Percentiles rank a stretch among this genome's conserved stretches.
Conservation (phyloP, 2,888 invertebrate genomes). For the Kuschelorhynchus macadamiae region DNA sequence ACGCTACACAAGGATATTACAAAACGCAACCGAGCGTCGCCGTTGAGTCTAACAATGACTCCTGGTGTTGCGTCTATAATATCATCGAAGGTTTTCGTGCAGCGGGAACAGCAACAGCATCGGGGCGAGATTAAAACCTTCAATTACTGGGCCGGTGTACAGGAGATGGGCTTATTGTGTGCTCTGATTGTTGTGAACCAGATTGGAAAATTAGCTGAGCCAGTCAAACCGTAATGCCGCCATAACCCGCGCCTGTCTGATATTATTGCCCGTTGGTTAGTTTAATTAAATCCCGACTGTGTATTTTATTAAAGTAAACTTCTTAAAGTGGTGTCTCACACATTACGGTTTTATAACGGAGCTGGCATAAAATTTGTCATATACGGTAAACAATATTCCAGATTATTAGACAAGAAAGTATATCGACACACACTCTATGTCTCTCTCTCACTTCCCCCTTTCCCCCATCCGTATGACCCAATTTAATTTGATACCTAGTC, state of each 20-base stretch:
- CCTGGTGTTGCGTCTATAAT: constrained; percentile 20
- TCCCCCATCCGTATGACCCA: no score
- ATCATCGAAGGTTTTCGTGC: constrained; percentile 27
- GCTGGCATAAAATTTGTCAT: no score
- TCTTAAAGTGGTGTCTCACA: no score
- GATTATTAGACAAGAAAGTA: no score
- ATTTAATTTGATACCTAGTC: no score
- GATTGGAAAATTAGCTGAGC: constrained; percentile 66
- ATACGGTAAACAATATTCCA: no score
- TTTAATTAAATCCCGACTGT: constrained; percentile 22
- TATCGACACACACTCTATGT: no score
- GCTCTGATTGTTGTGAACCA: constrained; percentile 65
- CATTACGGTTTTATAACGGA: no score
- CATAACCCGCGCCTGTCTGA: constrained; percentile 36
- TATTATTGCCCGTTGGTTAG: neutral
- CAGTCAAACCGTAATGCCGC: constrained; percentile 40
- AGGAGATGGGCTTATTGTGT: constrained; percentile 63
- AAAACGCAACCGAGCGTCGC: constrained; percentile 9
- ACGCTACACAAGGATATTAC: constrained; percentile 23
- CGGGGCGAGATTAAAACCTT: constrained; percentile 46
- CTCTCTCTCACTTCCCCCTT: no score
- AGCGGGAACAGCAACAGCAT: constrained; percentile 61
- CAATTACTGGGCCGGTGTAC: constrained; percentile 46
- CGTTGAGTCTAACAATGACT: constrained; percentile 25
- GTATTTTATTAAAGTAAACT: neutral